phyloP scores from a whole-genome alignment of 2,113 vertebrate species.

The Pseudopodoces humilis region DNA sequence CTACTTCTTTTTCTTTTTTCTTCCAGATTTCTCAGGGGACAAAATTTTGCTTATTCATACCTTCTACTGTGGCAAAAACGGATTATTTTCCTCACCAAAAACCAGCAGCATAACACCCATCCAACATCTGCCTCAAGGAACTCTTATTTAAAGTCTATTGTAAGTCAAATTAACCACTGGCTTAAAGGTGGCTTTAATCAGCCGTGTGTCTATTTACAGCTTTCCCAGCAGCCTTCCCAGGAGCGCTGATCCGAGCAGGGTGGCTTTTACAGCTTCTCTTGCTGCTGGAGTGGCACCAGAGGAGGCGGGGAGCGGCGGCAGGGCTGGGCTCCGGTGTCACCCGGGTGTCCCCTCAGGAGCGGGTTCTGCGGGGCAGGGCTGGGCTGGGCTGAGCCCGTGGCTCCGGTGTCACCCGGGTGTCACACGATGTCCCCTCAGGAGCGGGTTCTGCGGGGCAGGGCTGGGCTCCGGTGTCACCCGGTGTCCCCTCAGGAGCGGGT shows the following conservation, averaged over 20 bases:
- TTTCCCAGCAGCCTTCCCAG: background rate
- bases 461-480: too few species aligned
- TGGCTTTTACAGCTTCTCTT: background rate
- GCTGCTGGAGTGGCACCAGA: background rate
- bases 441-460: background rate
- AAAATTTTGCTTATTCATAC: constrained; percentile 48
- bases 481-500: background rate
- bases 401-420: background rate
- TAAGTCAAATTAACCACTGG: constrained; percentile 30
- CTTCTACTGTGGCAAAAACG: constrained; percentile 60
- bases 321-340: background rate
- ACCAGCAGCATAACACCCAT: constrained; percentile 27
- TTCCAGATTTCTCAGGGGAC: constrained; percentile 69
- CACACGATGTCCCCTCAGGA: background rate
- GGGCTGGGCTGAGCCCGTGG: background rate
- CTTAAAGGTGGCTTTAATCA: background rate
- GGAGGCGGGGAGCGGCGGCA: background rate
- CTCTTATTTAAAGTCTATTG: background rate
- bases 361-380: background rate
- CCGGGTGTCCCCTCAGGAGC: background rate
- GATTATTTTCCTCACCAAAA: constrained; percentile 45
- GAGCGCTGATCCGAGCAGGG: background rate
- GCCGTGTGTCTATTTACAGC: background rate
- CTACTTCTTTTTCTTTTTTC: background rate
- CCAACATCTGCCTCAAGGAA: constrained; percentile 12